These are phyloP conservation scores for Speoplatyrhinus poulsoni DNA, from an alignment of 2,113 vertebrate genomes.

Conservation along the genomic window DNA sequence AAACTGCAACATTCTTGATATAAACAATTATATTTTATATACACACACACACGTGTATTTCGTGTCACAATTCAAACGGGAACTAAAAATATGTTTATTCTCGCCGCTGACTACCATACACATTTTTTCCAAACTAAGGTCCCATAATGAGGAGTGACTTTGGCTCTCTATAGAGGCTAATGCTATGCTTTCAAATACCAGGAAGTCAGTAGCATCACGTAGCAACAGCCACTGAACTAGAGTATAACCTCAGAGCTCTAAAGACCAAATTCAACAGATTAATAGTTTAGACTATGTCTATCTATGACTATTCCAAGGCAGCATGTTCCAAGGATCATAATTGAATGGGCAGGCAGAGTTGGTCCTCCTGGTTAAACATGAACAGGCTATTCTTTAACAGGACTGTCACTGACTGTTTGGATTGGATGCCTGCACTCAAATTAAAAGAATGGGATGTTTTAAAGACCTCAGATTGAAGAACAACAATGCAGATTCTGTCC, in stretches of 20 bases:
- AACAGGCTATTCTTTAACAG: constrained; percentile 53
- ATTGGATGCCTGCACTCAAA: constrained; percentile 18
- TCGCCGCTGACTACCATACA: too few species aligned
- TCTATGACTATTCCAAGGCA: constrained; percentile 18
- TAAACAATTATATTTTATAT: too few species aligned
- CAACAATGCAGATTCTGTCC: too few species aligned
- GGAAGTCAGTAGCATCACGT: constrained; percentile 3
- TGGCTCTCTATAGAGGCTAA: background rate
- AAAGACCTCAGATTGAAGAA: background rate
- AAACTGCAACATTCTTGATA: too few species aligned
- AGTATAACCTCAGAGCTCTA: constrained; percentile 24
- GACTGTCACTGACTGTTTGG: constrained; percentile 37
- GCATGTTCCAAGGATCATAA: constrained; percentile 34
- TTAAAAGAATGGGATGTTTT: constrained; percentile 4
- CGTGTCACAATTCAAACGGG: too few species aligned
- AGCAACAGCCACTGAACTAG: constrained; percentile 9
- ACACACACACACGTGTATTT: too few species aligned
- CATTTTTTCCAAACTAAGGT: too few species aligned
- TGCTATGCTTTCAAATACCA: constrained; percentile 2
- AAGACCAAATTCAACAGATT: background rate
- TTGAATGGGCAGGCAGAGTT: constrained; percentile 39
- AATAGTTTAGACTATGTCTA: background rate
- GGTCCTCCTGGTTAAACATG: constrained; percentile 55
- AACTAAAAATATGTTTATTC: too few species aligned
- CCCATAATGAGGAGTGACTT: background rate